These are phyloP conservation scores for Onychomys torridus DNA, from an alignment of 2,797 vertebrate species.

Conservation along the genomic window DNA sequence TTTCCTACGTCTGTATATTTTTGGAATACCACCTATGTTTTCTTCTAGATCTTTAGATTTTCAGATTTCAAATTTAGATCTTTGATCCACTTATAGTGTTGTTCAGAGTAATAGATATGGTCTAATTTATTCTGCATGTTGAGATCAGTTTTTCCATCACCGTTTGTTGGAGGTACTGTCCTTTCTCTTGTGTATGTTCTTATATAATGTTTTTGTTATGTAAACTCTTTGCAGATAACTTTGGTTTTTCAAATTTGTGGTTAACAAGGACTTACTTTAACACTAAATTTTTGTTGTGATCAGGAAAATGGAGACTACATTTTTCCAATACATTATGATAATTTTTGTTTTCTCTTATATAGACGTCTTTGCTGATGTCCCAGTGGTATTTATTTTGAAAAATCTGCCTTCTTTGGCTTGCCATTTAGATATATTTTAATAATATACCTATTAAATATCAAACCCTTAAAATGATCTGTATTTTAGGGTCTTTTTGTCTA, in stretches of 20 bases:
- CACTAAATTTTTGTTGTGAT: background rate
- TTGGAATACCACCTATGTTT: background rate
- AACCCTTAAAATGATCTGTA: background rate
- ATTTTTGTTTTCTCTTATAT: conserved; percentile 7
- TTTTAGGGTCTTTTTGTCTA: background rate
- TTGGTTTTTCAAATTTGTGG: background rate
- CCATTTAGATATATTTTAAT: conserved; percentile 23
- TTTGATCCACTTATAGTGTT: background rate
- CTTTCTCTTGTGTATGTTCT: background rate
- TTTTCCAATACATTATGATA: background rate
- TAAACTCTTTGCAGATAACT: background rate
- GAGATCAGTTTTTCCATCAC: background rate
- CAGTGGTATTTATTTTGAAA: background rate
- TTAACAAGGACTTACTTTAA: background rate
- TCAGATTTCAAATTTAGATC: background rate
- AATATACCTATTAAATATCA: background rate
- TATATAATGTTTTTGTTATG: background rate
- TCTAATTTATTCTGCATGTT: background rate
- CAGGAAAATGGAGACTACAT: background rate
- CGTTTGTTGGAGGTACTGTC: background rate
- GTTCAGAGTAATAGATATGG: background rate
- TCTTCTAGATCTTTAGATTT: background rate
- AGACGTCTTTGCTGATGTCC: background rate
- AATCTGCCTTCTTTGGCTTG: conserved; percentile 33
- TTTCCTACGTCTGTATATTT: background rate